phyloP scores from a whole-genome alignment of 2,113 vertebrate species.

The Nothocercus julius region DNA sequence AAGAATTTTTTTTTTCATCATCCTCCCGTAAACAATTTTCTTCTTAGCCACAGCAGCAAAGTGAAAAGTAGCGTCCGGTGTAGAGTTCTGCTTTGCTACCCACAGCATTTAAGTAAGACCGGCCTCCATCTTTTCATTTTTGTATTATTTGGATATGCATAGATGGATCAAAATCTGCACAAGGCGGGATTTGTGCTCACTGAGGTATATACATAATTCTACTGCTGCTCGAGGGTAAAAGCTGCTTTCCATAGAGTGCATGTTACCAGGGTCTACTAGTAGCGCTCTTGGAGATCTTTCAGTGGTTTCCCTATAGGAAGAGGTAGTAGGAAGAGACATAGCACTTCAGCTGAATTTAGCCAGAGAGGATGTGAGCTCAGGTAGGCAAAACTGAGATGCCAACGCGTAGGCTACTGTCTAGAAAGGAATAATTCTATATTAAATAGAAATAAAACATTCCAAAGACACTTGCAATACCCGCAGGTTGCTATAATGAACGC shows the following conservation, averaged over 20 bases:
- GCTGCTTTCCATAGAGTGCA: slow-evolving; percentile 27
- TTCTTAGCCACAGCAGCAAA: slow-evolving; percentile 66
- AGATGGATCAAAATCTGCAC: background rate
- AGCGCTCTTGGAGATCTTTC: background rate
- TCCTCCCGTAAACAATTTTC: slow-evolving; percentile 63
- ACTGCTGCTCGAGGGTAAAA: background rate
- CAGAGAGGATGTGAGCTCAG: background rate
- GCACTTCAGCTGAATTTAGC: background rate
- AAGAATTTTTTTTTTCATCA: slow-evolving; percentile 79
- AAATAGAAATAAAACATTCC: background rate
- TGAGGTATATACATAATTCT: background rate
- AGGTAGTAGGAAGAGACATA: background rate
- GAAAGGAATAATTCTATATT: background rate
- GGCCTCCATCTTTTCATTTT: background rate
- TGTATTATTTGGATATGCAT: background rate
- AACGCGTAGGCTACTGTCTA: background rate
- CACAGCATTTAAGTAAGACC: background rate
- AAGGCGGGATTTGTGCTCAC: background rate
- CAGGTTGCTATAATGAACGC: background rate
- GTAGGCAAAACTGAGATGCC: background rate
- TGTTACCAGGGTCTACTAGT: background rate
- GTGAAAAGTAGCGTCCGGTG: background rate
- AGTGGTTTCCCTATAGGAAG: slow-evolving; percentile 3
- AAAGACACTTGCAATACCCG: background rate
- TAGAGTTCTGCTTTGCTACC: background rate